Conservation (phyloP, 1,140 invertebrate species). For the Heliconius hermathena region DNA sequence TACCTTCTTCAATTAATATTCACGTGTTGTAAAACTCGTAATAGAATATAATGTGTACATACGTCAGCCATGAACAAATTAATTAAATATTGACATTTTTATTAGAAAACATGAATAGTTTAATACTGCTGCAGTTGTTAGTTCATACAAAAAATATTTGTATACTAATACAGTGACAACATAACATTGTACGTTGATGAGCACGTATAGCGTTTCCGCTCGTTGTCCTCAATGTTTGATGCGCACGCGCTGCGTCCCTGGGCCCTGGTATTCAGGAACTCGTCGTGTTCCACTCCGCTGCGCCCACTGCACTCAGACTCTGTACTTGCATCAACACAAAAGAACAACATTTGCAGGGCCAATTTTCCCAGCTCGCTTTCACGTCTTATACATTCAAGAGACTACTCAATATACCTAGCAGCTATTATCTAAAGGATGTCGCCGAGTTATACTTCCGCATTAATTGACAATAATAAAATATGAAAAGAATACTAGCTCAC, state of each 20-base stretch:
- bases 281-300: slow-evolving; percentile 69
- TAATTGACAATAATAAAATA: slow-evolving; percentile 29
- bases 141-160: slow-evolving; percentile 4
- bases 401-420: slow-evolving; percentile 15
- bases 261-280: slow-evolving; percentile 62
- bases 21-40: not conserved
- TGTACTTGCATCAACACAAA: slow-evolving; percentile 49
- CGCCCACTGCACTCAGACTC: slow-evolving; percentile 59
- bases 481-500: slow-evolving; percentile 9
- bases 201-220: slow-evolving; percentile 74
- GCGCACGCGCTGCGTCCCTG: slow-evolving; percentile 62
- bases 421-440: slow-evolving; percentile 37
- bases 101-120: not conserved
- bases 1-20: slow-evolving; percentile 8
- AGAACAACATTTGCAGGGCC: slow-evolving; percentile 43
- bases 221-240: slow-evolving; percentile 66
- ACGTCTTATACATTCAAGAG: slow-evolving; percentile 33
- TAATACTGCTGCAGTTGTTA: not conserved
- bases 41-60: not conserved
- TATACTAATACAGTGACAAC: slow-evolving; percentile 43
- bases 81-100: not conserved
- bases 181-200: slow-evolving; percentile 59
- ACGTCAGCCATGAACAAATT: not conserved
- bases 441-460: slow-evolving; percentile 33
- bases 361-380: slow-evolving; percentile 39